Conservation (phyloP, 1,140 invertebrate genomes). For the Riptortus pedestris region DNA sequence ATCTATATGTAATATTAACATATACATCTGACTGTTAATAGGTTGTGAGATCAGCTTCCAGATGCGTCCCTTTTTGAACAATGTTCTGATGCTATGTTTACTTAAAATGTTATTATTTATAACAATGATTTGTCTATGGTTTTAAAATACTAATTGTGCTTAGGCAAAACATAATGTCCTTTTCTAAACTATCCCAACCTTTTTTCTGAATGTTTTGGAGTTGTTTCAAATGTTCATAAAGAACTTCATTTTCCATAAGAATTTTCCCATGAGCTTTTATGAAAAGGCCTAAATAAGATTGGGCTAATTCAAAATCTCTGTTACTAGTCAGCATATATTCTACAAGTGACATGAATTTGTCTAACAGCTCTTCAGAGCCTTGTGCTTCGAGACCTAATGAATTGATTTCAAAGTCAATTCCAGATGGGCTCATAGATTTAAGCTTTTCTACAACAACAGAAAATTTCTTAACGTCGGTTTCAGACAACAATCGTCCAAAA, state of each 20-base stretch:
- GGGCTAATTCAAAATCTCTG: constrained; percentile 80
- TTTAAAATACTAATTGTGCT: constrained; percentile 52
- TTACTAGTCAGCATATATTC: constrained; percentile 60
- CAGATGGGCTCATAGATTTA: constrained; percentile 71
- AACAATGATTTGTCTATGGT: too few relatives aligned
- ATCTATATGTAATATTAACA: too few relatives aligned
- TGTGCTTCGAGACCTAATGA: constrained; percentile 60
- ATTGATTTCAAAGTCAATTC: constrained; percentile 82
- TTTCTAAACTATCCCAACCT: constrained; percentile 63
- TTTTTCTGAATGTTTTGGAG: constrained; percentile 47
- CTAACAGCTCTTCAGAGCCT: constrained; percentile 55
- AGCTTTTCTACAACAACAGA: constrained; percentile 54
- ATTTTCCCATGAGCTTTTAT: constrained; percentile 68
- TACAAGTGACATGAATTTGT: constrained; percentile 71
- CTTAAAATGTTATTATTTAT: too few relatives aligned
- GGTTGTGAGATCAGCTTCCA: too few relatives aligned
- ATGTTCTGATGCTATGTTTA: too few relatives aligned
- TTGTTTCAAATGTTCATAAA: constrained; percentile 47
- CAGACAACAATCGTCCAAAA: constrained; percentile 52
- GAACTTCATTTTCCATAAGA: constrained; percentile 45
- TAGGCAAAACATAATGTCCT: constrained; percentile 48
- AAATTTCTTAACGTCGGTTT: constrained; percentile 41
- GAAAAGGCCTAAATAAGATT: constrained; percentile 85
- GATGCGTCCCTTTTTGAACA: too few relatives aligned
- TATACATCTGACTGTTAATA: too few relatives aligned